Evolutionary conservation across 2,113 vertebrate genomes (phyloP), one percentile per base, ranked within the genome.

Genomic region (Ptyas mucosa): DNA sequence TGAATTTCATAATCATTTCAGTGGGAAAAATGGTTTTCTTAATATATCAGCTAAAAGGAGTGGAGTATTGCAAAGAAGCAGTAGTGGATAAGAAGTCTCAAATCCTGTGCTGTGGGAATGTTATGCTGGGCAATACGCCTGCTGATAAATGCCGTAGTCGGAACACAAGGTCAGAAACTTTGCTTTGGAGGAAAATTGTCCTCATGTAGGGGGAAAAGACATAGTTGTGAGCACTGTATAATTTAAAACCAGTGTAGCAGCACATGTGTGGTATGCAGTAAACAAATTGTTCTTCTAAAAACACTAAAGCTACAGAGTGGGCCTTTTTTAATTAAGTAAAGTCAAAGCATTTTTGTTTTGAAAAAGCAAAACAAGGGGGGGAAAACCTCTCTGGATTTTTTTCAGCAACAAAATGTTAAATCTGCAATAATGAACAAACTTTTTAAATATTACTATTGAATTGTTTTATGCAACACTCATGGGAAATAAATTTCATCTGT

Each of bases 101-200:
- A 24, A 88, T 52, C 7, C 34, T 86, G n/a, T 58, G 54, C 14
- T 93, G 55, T 91, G 93, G 81, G 90, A 93, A 91, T 91, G 54
- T 89, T 93, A 39, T 91, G n/a, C 24, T 89, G 39, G 87, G 90
- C 87, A 89, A 21, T 21, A 49, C 9, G 75, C 52, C 90, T 49
- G 26, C 92, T 85, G 81, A 90, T 93, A 93, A 93, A 90, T 90
- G 55, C 39, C 34, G 29, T 90, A 85, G 46, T 93, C 49, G 14
- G 92, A 93, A 93, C 92, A 93, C 52, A 93, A 93, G 92, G 92
- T 93, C 92, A 93, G 89, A 93, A 93, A 58, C 92, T 53, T 43
- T 86, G 34, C 88, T 93, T 61, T 39, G n/a, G 75, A 87, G 46
- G 46, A 18, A 90, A 86, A 49, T 89, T 93, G 88, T 3, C 75